phyloP scores from a whole-genome alignment of 2,888 invertebrate species.

The Synergus gifuensis region DNA sequence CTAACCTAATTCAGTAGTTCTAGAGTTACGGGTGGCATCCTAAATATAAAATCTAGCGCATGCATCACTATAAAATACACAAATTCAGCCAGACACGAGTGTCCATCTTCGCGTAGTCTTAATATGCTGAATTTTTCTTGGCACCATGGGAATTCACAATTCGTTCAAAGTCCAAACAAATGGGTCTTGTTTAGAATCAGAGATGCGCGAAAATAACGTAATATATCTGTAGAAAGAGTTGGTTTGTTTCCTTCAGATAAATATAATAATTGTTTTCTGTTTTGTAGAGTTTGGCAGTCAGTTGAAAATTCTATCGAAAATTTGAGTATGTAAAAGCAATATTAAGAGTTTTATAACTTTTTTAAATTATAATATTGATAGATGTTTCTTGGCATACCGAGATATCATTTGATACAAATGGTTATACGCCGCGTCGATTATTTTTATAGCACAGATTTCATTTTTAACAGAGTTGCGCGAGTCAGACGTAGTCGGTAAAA shows the following conservation, averaged over 20 bases:
- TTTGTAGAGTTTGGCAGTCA: too few species aligned
- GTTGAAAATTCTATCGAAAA: neutral
- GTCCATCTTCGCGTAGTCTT: conserved; percentile 21
- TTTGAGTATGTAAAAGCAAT: neutral
- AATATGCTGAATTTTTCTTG: conserved; percentile 25
- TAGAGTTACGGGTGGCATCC: conserved; percentile 74
- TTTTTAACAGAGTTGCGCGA: conserved; percentile 12
- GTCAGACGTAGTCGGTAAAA: conserved; percentile 22
- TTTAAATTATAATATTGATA: neutral
- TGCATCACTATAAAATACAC: conserved; percentile 64
- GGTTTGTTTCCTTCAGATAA: neutral
- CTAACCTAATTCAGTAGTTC: conserved; percentile 77
- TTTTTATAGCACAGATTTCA: conserved; percentile 8
- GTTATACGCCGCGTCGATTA: neutral
- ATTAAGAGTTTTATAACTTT: too few species aligned
- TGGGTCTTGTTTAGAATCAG: neutral
- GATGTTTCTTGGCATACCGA: neutral
- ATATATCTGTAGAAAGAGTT: neutral
- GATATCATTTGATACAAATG: too few species aligned
- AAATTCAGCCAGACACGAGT: conserved; percentile 30
- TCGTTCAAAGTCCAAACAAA: conserved; percentile 5
- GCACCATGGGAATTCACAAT: neutral
- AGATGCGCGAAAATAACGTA: neutral
- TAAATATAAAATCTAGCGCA: conserved; percentile 77
- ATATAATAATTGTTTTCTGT: neutral